Evolutionary conservation across 2,888 invertebrate genomes (phyloP).

Genomic region (Philonicus albiceps): DNA sequence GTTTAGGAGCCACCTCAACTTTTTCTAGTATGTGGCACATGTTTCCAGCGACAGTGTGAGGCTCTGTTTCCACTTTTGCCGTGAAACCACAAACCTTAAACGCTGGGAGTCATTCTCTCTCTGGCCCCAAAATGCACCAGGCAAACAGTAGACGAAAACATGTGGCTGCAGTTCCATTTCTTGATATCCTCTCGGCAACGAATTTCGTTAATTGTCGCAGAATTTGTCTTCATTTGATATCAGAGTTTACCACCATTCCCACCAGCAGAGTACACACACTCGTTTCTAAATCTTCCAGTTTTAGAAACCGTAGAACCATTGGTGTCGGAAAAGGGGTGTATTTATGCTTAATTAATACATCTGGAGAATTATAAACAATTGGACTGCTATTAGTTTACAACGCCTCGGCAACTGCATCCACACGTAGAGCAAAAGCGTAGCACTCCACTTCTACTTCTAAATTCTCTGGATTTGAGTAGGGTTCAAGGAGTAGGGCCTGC

Average conservation of each 20-base stretch:
- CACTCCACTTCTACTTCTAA: neutral
- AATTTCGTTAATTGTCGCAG: neutral
- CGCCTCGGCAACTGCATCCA: neutral
- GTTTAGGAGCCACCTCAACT: neutral
- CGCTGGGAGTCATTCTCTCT: neutral
- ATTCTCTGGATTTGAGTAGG: neutral
- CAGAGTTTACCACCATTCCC: neutral
- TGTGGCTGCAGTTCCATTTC: neutral
- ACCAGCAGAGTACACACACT: neutral
- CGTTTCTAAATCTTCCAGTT: neutral
- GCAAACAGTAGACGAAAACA: neutral
- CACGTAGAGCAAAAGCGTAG: neutral
- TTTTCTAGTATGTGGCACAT: neutral
- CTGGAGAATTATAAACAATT: slow-evolving; percentile 13
- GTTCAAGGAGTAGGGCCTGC: neutral
- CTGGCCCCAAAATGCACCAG: neutral
- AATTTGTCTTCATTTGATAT: neutral
- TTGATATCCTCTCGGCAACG: neutral
- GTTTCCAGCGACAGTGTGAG: neutral
- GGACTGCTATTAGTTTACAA: neutral
- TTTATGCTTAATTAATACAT: slow-evolving; percentile 12
- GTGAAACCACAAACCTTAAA: neutral
- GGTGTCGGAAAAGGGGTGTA: neutral
- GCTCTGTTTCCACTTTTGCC: neutral
- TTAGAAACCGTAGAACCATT: neutral